These are phyloP conservation scores for Mesembrinibis cayennensis DNA, from an alignment of 2,113 vertebrate genomes.

Conservation along the genomic window DNA sequence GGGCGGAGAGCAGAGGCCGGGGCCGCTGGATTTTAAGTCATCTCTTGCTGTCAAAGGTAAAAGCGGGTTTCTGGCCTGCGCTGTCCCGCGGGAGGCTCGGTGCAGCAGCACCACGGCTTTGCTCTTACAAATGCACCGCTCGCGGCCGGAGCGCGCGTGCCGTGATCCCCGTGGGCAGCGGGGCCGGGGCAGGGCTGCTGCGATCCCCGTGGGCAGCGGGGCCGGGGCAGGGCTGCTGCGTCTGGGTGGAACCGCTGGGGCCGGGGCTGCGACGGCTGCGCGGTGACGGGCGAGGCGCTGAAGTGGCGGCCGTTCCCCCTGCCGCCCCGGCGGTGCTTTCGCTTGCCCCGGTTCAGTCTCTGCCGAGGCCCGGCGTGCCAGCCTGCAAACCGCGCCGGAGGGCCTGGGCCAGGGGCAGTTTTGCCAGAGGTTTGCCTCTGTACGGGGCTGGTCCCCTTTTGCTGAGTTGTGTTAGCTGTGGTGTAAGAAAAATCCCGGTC, in stretches of 20 bases:
- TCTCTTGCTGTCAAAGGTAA: background rate
- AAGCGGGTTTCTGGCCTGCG: no score
- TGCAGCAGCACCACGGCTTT: background rate
- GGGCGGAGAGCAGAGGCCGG: background rate
- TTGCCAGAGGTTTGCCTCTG: background rate
- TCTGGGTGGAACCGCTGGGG: background rate
- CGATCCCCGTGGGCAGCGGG: no score
- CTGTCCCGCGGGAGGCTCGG: fast-evolving
- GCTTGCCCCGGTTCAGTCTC: background rate
- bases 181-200: background rate
- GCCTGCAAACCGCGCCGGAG: background rate
- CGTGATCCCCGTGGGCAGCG: no score
- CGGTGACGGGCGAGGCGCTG: fast-evolving
- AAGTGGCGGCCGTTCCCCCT: background rate
- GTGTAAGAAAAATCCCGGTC: no score
- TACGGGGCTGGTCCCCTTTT: fast-evolving
- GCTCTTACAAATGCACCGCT: background rate
- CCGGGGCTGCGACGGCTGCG: background rate
- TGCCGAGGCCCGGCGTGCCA: fast-evolving
- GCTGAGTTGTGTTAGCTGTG: fast-evolving
- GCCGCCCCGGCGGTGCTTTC: fast-evolving
- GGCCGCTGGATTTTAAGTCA: background rate
- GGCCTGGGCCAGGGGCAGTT: fast-evolving
- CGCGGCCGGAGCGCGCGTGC: fast-evolving
- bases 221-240: background rate